phyloP scores from a whole-genome alignment of 2,113 vertebrate genomes.

The Noctilio leporinus region DNA sequence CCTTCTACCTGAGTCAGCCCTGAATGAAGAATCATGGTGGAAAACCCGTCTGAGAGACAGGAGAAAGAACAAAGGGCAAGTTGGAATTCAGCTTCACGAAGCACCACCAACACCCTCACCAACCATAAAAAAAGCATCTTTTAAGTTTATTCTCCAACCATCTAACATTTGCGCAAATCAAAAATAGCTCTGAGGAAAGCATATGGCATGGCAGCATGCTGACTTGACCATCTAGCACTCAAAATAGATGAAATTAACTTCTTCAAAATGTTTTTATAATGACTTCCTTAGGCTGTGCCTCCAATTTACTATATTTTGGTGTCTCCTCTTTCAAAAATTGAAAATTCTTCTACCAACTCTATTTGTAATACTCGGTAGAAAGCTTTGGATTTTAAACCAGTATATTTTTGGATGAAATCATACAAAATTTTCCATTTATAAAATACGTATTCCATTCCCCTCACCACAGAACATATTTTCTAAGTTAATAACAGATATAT shows the following conservation, averaged over 20 bases:
- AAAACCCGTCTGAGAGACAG: not conserved
- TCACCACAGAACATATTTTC: not conserved
- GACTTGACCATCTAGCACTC: conserved; percentile 20
- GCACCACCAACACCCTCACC: not conserved
- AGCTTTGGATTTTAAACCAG: not conserved
- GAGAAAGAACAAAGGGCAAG: not conserved
- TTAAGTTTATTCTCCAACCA: conserved; percentile 35
- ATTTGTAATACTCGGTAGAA: not conserved
- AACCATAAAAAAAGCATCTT: conserved; percentile 6
- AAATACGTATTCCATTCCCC: not conserved
- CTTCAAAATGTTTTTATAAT: conserved; percentile 12
- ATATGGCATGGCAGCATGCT: conserved; percentile 12
- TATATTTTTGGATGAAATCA: not conserved
- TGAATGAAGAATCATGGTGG: not conserved
- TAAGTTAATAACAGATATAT: not conserved
- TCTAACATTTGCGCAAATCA: conserved; percentile 40
- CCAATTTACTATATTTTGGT: conserved; percentile 14
- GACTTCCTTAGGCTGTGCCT: not conserved
- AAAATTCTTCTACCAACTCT: not conserved
- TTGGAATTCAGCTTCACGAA: not conserved
- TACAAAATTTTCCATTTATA: not conserved
- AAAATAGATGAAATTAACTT: conserved; percentile 27
- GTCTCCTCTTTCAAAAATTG: not conserved
- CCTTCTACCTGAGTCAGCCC: not conserved
- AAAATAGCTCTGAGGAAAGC: conserved; percentile 54